Evolutionary conservation across 2,888 invertebrate genomes (phyloP).

Genomic region (Anthoptus insignis): DNA sequence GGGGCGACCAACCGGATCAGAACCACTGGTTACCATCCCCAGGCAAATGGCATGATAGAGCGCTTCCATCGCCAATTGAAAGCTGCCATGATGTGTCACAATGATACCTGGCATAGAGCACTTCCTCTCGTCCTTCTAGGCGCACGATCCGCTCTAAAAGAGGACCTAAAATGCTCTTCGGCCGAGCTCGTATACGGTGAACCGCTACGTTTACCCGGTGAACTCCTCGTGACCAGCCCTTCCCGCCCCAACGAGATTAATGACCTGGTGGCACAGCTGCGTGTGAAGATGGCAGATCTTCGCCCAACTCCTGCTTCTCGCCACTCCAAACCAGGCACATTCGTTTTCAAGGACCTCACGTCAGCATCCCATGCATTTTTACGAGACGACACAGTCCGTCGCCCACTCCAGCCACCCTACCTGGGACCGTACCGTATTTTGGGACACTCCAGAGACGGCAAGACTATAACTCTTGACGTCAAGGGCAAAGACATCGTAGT

Average conservation of each 20-base stretch:
- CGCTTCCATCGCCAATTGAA: slow-evolving; percentile 61
- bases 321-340: slow-evolving; percentile 33
- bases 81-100: slow-evolving; percentile 52
- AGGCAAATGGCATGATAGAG: slow-evolving; percentile 66
- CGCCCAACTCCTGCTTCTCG: background rate
- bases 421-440: slow-evolving; percentile 30
- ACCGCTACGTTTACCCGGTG: slow-evolving; percentile 40
- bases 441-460: slow-evolving; percentile 13
- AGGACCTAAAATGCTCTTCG: slow-evolving; percentile 35
- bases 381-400: slow-evolving; percentile 40
- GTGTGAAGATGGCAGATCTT: background rate
- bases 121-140: slow-evolving; percentile 42
- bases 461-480: slow-evolving; percentile 31
- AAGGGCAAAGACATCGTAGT: slow-evolving; percentile 31
- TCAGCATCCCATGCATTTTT: slow-evolving; percentile 45
- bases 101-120: slow-evolving; percentile 20
- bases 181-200: slow-evolving; percentile 42
- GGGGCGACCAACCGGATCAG: slow-evolving; percentile 24
- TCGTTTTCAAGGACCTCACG: slow-evolving; percentile 42
- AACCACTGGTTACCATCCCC: slow-evolving; percentile 62
- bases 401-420: slow-evolving; percentile 34
- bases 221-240: slow-evolving; percentile 21
- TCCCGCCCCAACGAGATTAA: background rate
- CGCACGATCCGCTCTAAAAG: slow-evolving; percentile 40
- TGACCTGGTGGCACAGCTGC: background rate